Percentiles rank a stretch among this genome's conserved stretches.
phyloP scores from a whole-genome alignment of 2,888 invertebrate species.

The Carpatolechia fugitivella region DNA sequence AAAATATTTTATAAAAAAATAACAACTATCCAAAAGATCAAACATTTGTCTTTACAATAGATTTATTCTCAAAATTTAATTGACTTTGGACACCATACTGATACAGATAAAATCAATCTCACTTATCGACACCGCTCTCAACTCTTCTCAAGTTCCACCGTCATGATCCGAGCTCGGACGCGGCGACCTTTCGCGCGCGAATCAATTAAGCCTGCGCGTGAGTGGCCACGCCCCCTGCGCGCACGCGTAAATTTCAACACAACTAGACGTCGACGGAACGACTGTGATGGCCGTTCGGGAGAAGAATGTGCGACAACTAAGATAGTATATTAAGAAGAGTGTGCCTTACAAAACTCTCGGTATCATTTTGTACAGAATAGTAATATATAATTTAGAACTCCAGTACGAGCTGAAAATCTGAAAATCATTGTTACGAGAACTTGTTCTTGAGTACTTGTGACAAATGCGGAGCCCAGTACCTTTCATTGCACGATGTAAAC shows the following conservation, averaged over 20 bases:
- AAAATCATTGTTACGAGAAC: too few species aligned
- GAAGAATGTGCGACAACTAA: not conserved
- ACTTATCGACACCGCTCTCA: not conserved
- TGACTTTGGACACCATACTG: not conserved
- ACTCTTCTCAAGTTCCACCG: not conserved
- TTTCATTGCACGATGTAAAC: too few species aligned
- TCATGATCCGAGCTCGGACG: slow-evolving; percentile 38
- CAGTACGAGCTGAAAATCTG: too few species aligned
- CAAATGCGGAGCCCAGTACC: too few species aligned
- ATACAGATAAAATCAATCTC: not conserved
- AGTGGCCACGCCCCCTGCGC: slow-evolving; percentile 45
- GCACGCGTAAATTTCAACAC: not conserved
- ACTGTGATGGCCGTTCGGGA: not conserved
- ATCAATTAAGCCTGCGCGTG: slow-evolving; percentile 63
- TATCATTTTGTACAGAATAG: too few species aligned
- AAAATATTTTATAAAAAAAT: too few species aligned
- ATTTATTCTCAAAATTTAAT: not conserved
- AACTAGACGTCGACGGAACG: not conserved
- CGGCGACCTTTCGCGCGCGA: slow-evolving; percentile 56
- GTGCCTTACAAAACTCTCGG: too few species aligned
- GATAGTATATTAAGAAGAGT: too few species aligned
- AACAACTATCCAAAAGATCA: too few species aligned
- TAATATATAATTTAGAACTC: too few species aligned
- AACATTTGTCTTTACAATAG: too few species aligned
- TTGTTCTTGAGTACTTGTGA: too few species aligned